A percentile compares a stretch with the other conserved stretches of the same genome.
These are phyloP conservation scores for Neoitamus cyanurus DNA, from an alignment of 2,888 invertebrate genomes.

Conservation along the genomic window DNA sequence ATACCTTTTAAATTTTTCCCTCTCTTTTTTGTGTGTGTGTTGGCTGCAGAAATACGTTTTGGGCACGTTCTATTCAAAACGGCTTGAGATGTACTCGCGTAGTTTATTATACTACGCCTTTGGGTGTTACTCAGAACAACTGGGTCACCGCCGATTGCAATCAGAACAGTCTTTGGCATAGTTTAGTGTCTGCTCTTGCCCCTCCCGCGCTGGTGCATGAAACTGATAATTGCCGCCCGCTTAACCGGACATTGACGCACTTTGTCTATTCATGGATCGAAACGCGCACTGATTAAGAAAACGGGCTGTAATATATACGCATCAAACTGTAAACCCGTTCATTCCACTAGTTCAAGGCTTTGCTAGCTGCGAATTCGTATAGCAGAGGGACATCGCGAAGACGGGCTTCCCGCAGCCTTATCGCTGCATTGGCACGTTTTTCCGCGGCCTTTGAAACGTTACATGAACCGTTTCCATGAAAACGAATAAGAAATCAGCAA, in stretches of 20 bases:
- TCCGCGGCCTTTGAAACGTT: neutral
- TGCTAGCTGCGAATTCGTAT: neutral
- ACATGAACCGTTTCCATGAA: neutral
- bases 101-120: neutral
- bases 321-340: conserved; percentile 5
- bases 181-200: neutral
- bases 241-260: neutral
- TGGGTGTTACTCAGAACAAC: neutral
- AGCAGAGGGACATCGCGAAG: neutral
- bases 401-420: neutral
- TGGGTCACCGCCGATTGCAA: neutral
- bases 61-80: neutral
- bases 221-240: neutral
- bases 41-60: neutral
- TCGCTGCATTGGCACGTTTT: conserved; percentile 6
- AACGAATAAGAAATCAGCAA: neutral
- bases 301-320: neutral
- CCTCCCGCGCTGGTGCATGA: neutral
- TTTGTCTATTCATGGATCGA: neutral
- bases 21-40: too few species aligned
- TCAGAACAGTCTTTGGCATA: neutral
- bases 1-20: too few species aligned
- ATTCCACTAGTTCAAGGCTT: neutral
- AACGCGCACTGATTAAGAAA: neutral
- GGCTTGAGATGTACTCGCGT: too few species aligned